phyloP scores from a whole-genome alignment of 2,797 vertebrate genomes.

The Sparus aurata region DNA sequence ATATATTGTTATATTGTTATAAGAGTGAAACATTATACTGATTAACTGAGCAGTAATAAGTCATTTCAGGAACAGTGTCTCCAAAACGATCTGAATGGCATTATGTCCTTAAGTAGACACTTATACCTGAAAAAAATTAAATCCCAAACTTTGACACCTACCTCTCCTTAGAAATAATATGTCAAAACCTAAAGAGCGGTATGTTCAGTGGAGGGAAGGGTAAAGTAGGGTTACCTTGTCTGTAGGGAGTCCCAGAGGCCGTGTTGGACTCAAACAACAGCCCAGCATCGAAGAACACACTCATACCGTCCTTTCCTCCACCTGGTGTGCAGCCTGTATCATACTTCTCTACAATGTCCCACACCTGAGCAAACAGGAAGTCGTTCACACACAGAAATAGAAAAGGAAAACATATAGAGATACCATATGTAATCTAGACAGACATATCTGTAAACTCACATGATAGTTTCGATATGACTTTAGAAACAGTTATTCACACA shows the following conservation, averaged over 20 bases:
- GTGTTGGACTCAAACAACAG: conserved; percentile 81
- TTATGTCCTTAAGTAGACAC: no score
- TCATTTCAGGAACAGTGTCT: no score
- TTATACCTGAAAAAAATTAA: no score
- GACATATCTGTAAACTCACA: no score
- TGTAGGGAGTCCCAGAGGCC: conserved; percentile 61
- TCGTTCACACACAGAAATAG: background rate
- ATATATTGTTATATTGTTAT: no score
- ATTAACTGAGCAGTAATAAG: no score
- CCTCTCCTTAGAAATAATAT: no score
- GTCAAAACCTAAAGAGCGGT: no score
- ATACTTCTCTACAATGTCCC: conserved; percentile 86
- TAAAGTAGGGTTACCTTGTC: conserved; percentile 72
- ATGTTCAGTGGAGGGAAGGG: background rate
- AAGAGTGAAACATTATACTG: no score
- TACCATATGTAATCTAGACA: no score
- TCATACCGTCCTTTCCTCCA: conserved; percentile 84
- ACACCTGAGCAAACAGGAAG: conserved; percentile 81
- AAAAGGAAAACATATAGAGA: background rate
- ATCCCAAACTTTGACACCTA: no score
- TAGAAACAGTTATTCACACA: background rate
- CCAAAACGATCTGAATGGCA: no score
- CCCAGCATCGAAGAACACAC: conserved; percentile 90
- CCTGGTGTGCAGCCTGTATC: conserved; percentile 91
- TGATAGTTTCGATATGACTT: background rate